Evolutionary conservation across 2,888 invertebrate genomes (phyloP).

Genomic region (Schrankia costaestrigalis): DNA sequence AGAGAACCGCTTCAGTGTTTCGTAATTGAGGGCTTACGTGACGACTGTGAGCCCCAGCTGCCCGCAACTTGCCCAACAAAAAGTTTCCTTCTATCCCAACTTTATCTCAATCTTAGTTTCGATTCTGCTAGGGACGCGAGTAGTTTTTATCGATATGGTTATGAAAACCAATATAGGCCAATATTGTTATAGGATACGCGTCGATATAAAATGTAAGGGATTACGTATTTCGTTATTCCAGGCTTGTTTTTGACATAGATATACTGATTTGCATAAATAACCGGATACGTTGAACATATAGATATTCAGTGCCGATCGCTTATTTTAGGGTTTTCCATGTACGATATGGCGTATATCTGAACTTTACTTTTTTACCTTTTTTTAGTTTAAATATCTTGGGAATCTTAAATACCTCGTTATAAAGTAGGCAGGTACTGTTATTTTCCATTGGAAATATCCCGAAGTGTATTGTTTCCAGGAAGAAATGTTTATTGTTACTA

Average conservation of each 20-base stretch:
- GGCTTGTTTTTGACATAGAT: constrained; percentile 28
- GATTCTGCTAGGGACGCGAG: constrained; percentile 51
- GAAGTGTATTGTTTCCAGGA: no score
- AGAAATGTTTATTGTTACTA: no score
- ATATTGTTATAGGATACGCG: constrained; percentile 43
- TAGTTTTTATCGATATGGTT: constrained; percentile 50
- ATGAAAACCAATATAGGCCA: constrained; percentile 55
- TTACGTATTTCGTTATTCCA: constrained; percentile 35
- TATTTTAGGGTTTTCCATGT: no score
- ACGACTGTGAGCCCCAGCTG: constrained; percentile 69
- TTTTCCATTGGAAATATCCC: no score
- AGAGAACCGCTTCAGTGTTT: constrained; percentile 71
- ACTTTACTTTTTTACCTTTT: no score
- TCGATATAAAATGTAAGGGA: constrained; percentile 42
- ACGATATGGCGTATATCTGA: no score
- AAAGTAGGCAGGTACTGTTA: no score
- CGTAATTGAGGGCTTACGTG: constrained; percentile 80
- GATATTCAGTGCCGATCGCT: no score
- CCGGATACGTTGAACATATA: no score
- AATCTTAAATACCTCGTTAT: no score
- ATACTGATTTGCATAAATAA: constrained; percentile 12
- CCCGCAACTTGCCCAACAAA: constrained; percentile 62
- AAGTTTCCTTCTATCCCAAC: constrained; percentile 64
- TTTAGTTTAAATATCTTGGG: no score
- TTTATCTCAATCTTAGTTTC: constrained; percentile 75